Base-by-base conservation (phyloP, 92 coral and sea anemone genomes). In the Palythoa heliodiscus region DNA sequence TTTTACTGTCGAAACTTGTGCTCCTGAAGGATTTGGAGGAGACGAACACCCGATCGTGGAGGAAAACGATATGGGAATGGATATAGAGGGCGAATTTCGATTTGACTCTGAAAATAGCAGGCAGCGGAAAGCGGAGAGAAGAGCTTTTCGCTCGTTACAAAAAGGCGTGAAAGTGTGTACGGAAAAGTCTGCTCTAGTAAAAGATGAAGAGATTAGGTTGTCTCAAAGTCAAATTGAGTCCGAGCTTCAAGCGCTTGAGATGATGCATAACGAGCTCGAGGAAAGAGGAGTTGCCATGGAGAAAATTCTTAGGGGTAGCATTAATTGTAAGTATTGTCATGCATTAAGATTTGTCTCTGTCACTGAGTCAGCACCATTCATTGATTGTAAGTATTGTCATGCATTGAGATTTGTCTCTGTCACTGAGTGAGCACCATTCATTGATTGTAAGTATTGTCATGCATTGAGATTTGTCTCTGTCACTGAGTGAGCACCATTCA, bases 231-330 rank as follows among this genome's bases (percentile, higher is more conserved):
- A 94, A 82, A 92, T 94, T 83, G 84, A 84, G 25, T 67, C 87
- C 20, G 98, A 94, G 55, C 75, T 94, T 7, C 88, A 94, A 58
- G 87, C 93, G 7, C 76, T 94, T 54, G 95, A 89, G 43, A 86
- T 80, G 70, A 48, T 86, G 82, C 90, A 90, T 39, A 61, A 77
- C 3, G 91, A 92, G 50, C 77, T 94, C 71, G 98, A 94, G 76
- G 87, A 86, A 82, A 79, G 95, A 88, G 98, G 98, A 12, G 91
- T 94, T 52, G 82, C 91, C 19, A 92, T 94, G 90, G 98, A 94
- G 82, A 89, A 88, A 57, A 63, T 82, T 4, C 71, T 94, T 78
- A 87, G 98, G 24, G 79, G 86, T 13, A 94, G 92, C 14, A 85
- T 92, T 89, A 92, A 85, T 53, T 90, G 98, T 94, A 87, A 94